Evolutionary conservation across 2,888 invertebrate genomes (phyloP).

Genomic region (Stenodema calcarata): DNA sequence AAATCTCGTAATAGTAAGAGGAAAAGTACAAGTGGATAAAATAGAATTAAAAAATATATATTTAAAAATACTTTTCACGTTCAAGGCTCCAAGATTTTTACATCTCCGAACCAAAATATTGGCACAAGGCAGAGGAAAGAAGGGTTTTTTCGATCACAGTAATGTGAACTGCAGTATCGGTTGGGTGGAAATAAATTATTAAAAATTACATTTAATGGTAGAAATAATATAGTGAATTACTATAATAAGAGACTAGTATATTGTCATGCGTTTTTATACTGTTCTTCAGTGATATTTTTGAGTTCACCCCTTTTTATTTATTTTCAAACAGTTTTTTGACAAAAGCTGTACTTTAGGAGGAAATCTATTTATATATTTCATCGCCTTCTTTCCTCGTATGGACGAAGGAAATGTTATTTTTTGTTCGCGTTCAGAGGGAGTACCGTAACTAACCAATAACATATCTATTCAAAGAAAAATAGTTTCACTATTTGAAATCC

Average conservation of each 20-base stretch:
- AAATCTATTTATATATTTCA: background rate
- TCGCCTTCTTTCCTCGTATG: constrained; percentile 52
- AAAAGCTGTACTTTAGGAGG: background rate
- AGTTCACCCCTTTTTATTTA: background rate
- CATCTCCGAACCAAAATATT: background rate
- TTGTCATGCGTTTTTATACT: constrained; percentile 47
- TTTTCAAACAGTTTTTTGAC: background rate
- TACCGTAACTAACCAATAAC: background rate
- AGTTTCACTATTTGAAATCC: background rate
- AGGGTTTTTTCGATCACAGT: constrained; percentile 42
- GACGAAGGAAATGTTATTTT: constrained; percentile 41
- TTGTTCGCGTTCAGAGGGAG: background rate
- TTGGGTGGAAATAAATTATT: background rate
- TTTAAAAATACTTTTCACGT: constrained; percentile 41
- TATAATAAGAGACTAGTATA: constrained; percentile 31
- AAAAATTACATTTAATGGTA: constrained; percentile 34
- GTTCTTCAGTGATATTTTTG: constrained; percentile 33
- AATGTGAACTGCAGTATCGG: background rate
- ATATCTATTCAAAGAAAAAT: constrained; percentile 2
- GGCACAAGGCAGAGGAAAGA: constrained; percentile 44
- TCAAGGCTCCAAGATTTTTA: background rate
- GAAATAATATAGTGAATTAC: background rate
- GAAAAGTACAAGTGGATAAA: constrained; percentile 34
- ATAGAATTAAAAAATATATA: constrained; percentile 38
- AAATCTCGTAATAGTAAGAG: constrained; percentile 16